These are phyloP conservation scores for Bombus ignitus DNA, from an alignment of 1,140 invertebrate species.

Conservation along the genomic window DNA sequence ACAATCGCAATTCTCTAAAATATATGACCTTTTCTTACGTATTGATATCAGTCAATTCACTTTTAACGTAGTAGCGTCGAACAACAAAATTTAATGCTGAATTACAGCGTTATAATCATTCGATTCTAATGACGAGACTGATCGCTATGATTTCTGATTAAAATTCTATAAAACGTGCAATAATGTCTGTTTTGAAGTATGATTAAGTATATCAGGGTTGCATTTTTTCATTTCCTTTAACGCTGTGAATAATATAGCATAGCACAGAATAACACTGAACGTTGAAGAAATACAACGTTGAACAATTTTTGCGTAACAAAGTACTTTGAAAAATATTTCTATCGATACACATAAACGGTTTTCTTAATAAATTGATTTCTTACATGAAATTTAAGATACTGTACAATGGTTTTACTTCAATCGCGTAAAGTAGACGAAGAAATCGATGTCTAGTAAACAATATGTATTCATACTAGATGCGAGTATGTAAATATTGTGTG, in stretches of 20 bases:
- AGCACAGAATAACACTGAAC: neutral
- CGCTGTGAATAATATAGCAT: neutral
- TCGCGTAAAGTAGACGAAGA: neutral
- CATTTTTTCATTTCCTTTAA: neutral
- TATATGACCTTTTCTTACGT: neutral
- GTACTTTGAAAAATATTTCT: neutral
- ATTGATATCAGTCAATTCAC: neutral
- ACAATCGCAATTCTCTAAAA: neutral
- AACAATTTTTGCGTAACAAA: neutral
- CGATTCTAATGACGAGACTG: neutral
- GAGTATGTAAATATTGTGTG: neutral
- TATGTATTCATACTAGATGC: neutral
- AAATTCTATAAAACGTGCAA: too few species aligned
- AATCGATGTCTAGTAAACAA: neutral
- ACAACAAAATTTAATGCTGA: neutral
- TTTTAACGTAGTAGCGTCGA: neutral
- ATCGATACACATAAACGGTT: neutral
- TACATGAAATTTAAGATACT: too few species aligned
- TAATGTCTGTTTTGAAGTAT: neutral
- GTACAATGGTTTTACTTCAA: too few species aligned
- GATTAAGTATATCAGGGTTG: neutral
- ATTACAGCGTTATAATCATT: neutral
- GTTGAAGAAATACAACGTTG: neutral
- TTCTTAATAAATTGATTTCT: neutral
- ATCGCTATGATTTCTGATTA: too few species aligned